A percentile compares a stretch with the other conserved stretches of the same genome.
Conservation (phyloP, 2,888 invertebrate species). For the Entomobrya proxima region DNA sequence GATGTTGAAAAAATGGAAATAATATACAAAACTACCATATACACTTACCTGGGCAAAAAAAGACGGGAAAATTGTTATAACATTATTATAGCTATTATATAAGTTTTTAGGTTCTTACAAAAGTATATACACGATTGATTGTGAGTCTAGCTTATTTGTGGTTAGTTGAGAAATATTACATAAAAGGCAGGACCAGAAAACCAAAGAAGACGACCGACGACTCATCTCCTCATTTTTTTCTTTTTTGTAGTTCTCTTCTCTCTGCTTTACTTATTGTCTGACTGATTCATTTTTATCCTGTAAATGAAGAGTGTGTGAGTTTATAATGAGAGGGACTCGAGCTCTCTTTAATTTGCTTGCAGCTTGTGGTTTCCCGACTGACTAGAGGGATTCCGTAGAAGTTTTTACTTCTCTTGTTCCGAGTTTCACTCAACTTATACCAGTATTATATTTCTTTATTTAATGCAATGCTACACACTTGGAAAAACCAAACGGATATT, state of each 20-base stretch:
- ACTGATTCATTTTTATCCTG: constrained; percentile 57
- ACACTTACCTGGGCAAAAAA: constrained; percentile 12
- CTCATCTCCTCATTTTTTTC: constrained; percentile 53
- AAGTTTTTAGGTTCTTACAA: neutral
- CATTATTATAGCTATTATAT: constrained; percentile 4
- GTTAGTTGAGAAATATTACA: constrained; percentile 55
- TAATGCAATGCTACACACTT: neutral
- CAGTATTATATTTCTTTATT: constrained; percentile 14
- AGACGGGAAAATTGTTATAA: constrained; percentile 5
- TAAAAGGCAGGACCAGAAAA: constrained; percentile 50
- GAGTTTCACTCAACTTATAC: constrained; percentile 42
- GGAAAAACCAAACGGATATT: neutral
- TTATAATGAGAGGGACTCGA: constrained; percentile 60
- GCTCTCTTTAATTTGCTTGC: constrained; percentile 62
- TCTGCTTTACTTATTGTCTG: constrained; percentile 30
- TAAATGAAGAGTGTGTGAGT: constrained; percentile 67
- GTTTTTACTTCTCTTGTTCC: constrained; percentile 22
- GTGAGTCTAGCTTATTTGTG: constrained; percentile 62
- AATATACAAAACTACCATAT: constrained; percentile 34
- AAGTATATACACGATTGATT: constrained; percentile 23
- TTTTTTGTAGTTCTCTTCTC: constrained; percentile 37
- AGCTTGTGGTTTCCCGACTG: constrained; percentile 62
- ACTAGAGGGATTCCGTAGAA: constrained; percentile 42
- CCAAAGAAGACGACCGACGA: constrained; percentile 52
- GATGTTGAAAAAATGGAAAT: constrained; percentile 59